phyloP scores from a whole-genome alignment of 2,113 vertebrate species.

The Lathamus discolor region DNA sequence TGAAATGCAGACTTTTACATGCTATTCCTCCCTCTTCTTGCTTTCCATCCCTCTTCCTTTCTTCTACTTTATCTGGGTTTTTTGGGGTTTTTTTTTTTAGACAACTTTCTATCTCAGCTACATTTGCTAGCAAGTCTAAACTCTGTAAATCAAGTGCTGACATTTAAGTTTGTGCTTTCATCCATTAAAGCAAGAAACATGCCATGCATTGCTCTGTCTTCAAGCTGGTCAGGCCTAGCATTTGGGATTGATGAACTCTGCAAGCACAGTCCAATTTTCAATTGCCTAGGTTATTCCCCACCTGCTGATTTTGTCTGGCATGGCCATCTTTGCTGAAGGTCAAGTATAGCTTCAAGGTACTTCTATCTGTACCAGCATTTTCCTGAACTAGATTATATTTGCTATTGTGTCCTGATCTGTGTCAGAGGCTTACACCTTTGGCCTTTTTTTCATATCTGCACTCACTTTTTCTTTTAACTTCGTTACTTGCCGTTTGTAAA shows the following conservation, averaged over 20 bases:
- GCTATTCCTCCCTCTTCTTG: background rate
- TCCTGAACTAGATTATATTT: background rate
- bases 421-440: background rate
- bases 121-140: background rate
- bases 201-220: background rate
- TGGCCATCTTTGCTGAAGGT: background rate
- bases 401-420: background rate
- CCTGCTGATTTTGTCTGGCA: background rate
- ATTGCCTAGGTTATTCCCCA: background rate
- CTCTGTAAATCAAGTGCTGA: background rate
- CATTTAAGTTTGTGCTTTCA: background rate
- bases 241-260: background rate
- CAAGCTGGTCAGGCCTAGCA: background rate
- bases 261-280: background rate
- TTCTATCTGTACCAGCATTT: background rate
- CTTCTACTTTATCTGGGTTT: background rate
- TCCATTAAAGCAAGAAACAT: background rate
- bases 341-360: background rate
- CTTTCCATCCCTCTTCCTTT: background rate
- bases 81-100: background rate
- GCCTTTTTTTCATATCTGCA: background rate
- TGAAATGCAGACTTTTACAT: background rate
- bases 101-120: background rate
- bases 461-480: background rate
- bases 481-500: background rate